Conservation (phyloP, 1,140 invertebrate genomes). For the Aricia agestis region DNA sequence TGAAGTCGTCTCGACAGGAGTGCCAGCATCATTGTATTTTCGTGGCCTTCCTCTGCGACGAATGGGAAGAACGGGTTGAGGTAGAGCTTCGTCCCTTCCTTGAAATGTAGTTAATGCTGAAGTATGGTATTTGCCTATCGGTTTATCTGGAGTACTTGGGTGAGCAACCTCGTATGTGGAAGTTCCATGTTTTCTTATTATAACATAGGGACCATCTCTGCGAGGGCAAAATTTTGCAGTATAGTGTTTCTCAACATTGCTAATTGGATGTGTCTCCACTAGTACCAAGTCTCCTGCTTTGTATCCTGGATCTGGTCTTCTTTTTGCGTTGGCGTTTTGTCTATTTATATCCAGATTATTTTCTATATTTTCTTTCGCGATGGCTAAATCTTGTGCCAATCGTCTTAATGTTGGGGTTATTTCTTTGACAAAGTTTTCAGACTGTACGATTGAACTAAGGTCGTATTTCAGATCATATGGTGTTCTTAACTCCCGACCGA, state of each 20-base stretch:
- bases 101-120: not conserved
- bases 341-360: no score
- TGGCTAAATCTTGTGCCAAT: no score
- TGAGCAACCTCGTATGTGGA: not conserved
- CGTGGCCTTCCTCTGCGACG: not conserved
- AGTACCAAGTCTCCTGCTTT: not conserved
- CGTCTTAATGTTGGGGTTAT: no score
- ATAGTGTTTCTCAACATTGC: not conserved
- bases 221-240: not conserved
- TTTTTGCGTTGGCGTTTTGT: not conserved
- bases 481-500: no score
- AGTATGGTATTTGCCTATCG: not conserved
- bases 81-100: no score
- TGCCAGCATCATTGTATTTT: not conserved
- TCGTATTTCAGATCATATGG: no score
- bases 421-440: no score
- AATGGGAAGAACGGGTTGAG: not conserved
- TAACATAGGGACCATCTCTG: not conserved
- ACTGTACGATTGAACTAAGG: no score
- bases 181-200: not conserved
- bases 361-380: no score
- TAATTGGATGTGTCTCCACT: not conserved
- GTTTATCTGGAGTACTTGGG: not conserved
- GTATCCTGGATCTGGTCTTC: conserved; percentile 2
- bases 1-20: not conserved